Conservation (phyloP, 2,888 invertebrate genomes). For the Macrophya alboannulata region DNA sequence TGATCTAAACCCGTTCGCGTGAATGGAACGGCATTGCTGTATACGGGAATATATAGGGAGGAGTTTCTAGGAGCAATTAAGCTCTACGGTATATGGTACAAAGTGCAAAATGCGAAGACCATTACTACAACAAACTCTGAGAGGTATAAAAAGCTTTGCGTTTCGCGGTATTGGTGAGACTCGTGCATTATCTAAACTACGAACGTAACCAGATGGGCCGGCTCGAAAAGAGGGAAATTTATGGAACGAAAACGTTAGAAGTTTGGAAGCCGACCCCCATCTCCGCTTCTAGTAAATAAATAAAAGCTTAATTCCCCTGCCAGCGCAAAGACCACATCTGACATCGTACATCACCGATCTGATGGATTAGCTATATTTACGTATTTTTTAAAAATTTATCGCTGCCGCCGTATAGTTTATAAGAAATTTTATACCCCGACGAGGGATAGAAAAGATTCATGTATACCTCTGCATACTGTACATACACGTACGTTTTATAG, state of each 20-base stretch:
- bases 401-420: not conserved
- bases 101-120: no score
- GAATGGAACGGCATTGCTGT: conserved; percentile 12
- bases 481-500: not conserved
- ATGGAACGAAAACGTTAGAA: not conserved
- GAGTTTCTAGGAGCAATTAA: not conserved
- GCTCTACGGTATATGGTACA: not conserved
- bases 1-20: no score
- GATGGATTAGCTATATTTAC: not conserved
- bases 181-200: no score
- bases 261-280: not conserved
- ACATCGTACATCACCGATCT: not conserved
- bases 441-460: not conserved
- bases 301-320: not conserved
- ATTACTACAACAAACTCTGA: no score
- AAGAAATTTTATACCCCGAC: not conserved
- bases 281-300: not conserved
- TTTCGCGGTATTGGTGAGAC: not conserved
- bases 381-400: not conserved
- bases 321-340: not conserved
- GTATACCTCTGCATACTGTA: not conserved
- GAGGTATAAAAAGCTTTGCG: not conserved
- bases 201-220: not conserved
- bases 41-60: not conserved
- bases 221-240: not conserved